Percentiles rank a stretch among this genome's conserved stretches.
Conservation (phyloP, 1,140 invertebrate genomes). For the Hylaeus anthracinus region DNA sequence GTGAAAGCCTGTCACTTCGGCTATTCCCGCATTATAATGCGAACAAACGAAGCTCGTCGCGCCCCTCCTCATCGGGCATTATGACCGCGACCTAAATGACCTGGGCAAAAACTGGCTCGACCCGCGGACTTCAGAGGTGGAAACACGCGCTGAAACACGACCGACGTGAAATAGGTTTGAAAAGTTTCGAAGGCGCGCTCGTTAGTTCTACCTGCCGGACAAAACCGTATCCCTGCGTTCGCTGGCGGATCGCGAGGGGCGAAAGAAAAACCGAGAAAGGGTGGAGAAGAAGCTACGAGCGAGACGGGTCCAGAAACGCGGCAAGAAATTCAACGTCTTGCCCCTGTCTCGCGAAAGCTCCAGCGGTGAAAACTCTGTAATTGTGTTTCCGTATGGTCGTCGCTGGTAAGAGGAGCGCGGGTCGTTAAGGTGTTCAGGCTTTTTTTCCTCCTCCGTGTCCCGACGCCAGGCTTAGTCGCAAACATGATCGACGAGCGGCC, state of each 20-base stretch:
- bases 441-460: conserved; percentile 6
- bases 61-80: neutral
- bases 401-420: neutral
- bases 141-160: conserved; percentile 2
- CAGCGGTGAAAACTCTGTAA: conserved; percentile 41
- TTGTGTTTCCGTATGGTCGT: conserved; percentile 40
- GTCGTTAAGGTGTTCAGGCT: conserved; percentile 41
- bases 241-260: neutral
- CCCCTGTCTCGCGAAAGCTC: conserved; percentile 27
- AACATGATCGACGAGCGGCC: conserved; percentile 56
- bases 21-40: neutral
- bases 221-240: neutral
- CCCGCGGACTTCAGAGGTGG: neutral
- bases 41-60: neutral
- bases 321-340: conserved; percentile 44
- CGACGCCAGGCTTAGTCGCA: conserved; percentile 9
- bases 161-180: conserved; percentile 25
- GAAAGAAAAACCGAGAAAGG: conserved; percentile 10
- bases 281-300: neutral
- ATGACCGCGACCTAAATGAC: conserved; percentile 13
- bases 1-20: no score
- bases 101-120: conserved; percentile 4
- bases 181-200: conserved; percentile 42
- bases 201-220: conserved; percentile 48
- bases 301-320: neutral